Evolutionary conservation across 2,888 invertebrate species (phyloP), one percentile per base, ranked within the genome.

Genomic region (Tyria jacobaeae): DNA sequence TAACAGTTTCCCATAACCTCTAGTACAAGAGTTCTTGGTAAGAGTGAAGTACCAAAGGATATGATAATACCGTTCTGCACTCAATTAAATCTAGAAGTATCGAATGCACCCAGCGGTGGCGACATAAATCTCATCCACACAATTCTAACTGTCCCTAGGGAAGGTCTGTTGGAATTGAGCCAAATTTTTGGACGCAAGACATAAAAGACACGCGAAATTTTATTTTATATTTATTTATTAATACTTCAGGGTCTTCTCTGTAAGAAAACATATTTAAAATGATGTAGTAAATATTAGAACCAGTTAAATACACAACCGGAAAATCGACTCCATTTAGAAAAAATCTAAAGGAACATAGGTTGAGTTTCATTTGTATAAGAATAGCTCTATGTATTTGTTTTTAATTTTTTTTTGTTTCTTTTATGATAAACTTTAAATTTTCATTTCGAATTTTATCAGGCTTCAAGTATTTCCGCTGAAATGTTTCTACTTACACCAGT

Each of bases 81-180:
- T n/a, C 6, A 27, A 27, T 4, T 27, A 27, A 27, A 27, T 3
- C 54, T 25, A 24, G 25, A 31, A 57, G 39, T 57, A 58, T 51
- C 37, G 25, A 60, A 35, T 44, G 50, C 41, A 49, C 41, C 34
- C 50, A 34, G 49, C 58, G 54, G 21, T n/a, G 54, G 52, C 15
- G 60, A 15, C 44, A 79, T 79, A 82, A 80, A 82, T 79, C 66
- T 64, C 55, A 65, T 64, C 37, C 52, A 59, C 62, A 65, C 57
- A 68, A 59, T 63, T 59, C 64, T 56, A 63, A 62, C 65, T 61
- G 51, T 63, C 71, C 78, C 64, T 48, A 7, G 53, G 63, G 64
- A 51, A 35, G 47, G 53, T 49, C 60, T 50, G 71, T 66, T 76
- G 76, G 75, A 62, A 10, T 15, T 17, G 1, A 47, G 27, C 76